Percentiles rank a stretch among this genome's conserved stretches.
phyloP scores from a whole-genome alignment of 2,888 invertebrate genomes.

The Himalopsyche kuldschensis region DNA sequence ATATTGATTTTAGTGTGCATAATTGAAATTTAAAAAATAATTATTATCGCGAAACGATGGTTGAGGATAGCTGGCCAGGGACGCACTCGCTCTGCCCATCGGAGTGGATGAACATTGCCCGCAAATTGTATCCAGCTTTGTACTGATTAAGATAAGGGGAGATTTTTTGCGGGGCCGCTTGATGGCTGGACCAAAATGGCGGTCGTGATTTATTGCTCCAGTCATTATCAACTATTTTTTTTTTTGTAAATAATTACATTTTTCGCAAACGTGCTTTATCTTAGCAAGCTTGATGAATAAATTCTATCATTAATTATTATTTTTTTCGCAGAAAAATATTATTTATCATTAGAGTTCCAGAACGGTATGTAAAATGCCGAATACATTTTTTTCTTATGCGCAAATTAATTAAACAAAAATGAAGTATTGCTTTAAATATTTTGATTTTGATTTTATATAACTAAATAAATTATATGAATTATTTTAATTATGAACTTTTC shows the following conservation, averaged over 20 bases:
- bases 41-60: not conserved
- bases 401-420: no score
- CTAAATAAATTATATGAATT: no score
- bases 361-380: no score
- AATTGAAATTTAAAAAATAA: no score
- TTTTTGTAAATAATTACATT: not conserved
- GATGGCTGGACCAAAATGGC: not conserved
- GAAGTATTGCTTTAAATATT: no score
- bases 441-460: no score
- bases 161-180: slow-evolving; percentile 6
- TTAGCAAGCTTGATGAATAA: not conserved
- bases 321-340: no score
- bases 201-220: not conserved
- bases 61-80: not conserved
- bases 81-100: slow-evolving; percentile 1
- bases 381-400: no score
- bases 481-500: no score
- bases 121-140: slow-evolving; percentile 26
- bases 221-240: not conserved
- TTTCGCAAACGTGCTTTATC: not conserved
- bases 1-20: no score
- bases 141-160: slow-evolving; percentile 25
- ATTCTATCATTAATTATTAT: no score
- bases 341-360: no score
- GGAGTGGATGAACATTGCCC: slow-evolving; percentile 20